These are phyloP conservation scores for Isichthys henryi DNA, from an alignment of 2,113 vertebrate species.

Conservation along the genomic window DNA sequence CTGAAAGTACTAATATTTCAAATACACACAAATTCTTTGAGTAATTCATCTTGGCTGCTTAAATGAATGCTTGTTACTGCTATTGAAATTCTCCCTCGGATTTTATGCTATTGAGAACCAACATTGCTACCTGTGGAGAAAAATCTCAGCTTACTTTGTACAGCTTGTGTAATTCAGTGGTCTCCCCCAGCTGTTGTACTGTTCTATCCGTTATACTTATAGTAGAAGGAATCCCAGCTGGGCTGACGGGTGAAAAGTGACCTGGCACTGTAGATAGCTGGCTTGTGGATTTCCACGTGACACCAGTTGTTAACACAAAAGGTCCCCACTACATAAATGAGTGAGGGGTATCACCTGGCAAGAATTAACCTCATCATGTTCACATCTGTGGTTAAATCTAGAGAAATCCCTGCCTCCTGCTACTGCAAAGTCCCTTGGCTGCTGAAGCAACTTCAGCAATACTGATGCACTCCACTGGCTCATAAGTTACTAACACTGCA, in stretches of 20 bases:
- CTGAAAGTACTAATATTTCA: neutral
- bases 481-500: neutral
- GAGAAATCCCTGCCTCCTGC: too few relatives aligned
- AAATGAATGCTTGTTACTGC: neutral
- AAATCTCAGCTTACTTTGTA: neutral
- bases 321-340: neutral
- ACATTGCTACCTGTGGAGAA: neutral
- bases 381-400: neutral
- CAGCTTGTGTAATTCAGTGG: neutral
- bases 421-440: neutral
- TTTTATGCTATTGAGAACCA: neutral
- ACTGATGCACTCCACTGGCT: neutral
- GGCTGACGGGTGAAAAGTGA: neutral
- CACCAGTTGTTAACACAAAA: neutral
- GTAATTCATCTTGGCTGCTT: neutral
- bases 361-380: neutral
- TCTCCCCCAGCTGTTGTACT: neutral
- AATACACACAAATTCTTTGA: neutral
- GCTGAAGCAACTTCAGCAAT: neutral
- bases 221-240: neutral
- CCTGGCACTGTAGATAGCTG: neutral
- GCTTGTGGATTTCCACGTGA: neutral
- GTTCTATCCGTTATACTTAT: neutral
- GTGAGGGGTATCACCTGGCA: neutral
- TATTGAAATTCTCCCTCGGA: neutral